phyloP scores from a whole-genome alignment of 2,113 vertebrate species.

The Gadus chalcogrammus region DNA sequence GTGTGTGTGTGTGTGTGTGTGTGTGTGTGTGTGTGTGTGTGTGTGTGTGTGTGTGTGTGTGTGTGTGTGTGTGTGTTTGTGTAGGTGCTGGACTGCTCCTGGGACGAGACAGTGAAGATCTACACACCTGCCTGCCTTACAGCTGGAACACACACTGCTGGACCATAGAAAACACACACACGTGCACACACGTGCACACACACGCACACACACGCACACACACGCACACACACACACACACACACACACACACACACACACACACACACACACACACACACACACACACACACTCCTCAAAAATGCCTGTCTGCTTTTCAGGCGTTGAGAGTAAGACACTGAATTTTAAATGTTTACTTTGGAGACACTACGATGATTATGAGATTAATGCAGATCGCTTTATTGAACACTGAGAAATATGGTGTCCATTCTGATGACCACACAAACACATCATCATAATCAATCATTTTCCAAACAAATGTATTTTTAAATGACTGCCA shows the following conservation, averaged over 20 bases:
- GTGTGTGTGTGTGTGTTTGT: constrained; percentile 44
- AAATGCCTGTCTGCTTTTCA: not conserved
- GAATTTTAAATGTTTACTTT: too few relatives aligned
- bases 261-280: not conserved
- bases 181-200: constrained; percentile 3
- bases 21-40: constrained; percentile 8
- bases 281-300: not conserved
- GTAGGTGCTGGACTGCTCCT: constrained; percentile 95
- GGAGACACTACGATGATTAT: too few relatives aligned
- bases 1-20: constrained; percentile 7
- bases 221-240: not conserved
- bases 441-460: too few relatives aligned
- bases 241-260: constrained; percentile 28
- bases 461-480: too few relatives aligned
- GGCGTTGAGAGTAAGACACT: too few relatives aligned
- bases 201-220: not conserved
- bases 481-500: too few relatives aligned
- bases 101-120: constrained; percentile 94
- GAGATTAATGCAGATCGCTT: too few relatives aligned
- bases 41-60: constrained; percentile 5
- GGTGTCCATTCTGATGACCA: too few relatives aligned
- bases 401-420: too few relatives aligned
- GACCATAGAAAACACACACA: constrained; percentile 14
- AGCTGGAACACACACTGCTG: constrained; percentile 32
- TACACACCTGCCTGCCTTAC: constrained; percentile 82